These are phyloP conservation scores for Dicrurus megarhynchus DNA, from an alignment of 2,113 vertebrate species.

Conservation along the genomic window DNA sequence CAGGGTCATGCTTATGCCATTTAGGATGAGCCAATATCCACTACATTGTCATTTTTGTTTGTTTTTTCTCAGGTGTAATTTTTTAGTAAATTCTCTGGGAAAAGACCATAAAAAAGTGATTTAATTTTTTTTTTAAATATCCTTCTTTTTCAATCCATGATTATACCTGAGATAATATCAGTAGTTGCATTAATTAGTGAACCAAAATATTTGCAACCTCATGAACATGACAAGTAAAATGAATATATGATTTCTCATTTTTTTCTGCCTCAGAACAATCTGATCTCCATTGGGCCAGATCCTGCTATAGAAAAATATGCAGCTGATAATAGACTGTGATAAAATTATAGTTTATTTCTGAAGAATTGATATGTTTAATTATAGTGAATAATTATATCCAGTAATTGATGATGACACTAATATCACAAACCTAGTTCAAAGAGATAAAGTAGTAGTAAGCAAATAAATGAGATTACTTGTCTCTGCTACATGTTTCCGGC, in stretches of 20 bases:
- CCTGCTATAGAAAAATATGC: background rate
- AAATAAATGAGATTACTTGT: background rate
- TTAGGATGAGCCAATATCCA: background rate
- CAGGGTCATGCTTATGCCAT: background rate
- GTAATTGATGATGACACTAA: constrained; percentile 14
- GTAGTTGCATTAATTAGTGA: background rate
- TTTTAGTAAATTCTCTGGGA: background rate
- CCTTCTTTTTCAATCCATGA: background rate
- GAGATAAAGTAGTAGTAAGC: background rate
- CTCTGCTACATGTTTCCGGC: background rate
- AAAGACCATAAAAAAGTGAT: background rate
- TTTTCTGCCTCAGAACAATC: background rate
- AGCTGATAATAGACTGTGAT: background rate
- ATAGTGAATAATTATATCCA: constrained; percentile 39
- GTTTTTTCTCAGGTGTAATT: background rate
- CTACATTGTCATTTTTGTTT: background rate
- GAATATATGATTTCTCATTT: background rate
- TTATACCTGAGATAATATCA: background rate
- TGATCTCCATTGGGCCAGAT: background rate
- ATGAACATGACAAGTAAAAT: background rate
- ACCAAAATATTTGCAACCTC: background rate
- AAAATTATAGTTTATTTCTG: background rate
- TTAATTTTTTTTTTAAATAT: background rate
- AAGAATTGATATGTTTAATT: constrained; percentile 24
- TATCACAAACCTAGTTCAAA: background rate